Base-by-base conservation (phyloP, 2,888 invertebrate species). In the Leptinotarsa peninsularis region DNA sequence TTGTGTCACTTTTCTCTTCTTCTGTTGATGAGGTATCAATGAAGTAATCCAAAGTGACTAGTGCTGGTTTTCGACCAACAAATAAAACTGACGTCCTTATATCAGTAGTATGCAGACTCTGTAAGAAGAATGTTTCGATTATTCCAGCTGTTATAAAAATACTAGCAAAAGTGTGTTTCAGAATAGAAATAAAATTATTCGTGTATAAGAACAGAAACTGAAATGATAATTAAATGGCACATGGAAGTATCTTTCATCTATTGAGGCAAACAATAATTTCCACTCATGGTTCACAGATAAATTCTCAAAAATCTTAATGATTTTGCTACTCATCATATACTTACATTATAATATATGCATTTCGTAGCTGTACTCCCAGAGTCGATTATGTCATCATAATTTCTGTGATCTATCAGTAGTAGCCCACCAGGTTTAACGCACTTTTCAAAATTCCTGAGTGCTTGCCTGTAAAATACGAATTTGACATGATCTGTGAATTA, bases 331-430 rank as follows among this genome's bases (percentile, higher is more conserved):
- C 0, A 18, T 14, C 14, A 18, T 33, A 54, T 70, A 78, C 93
- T 93, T 89, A 96, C 96, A 86, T 96, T 96, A 84, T 97, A 96
- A 88, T 96, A 97, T 84, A 96, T 93, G 84, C 95, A 95, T 87
- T 95, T 94, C 50, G 93, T 91, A 0, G 96, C 96, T 4, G 95
- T 95, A 13, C 90, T 89, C 5, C 96, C 96, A 18, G 91, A 91
- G 73, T 92, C 92, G 80, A 96, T 91, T 78, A 96, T 95, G 67
- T 92, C 90, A 85, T 97, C 97, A 81, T 96, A 97, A 87, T 97
- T 97, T 84, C 96, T 92, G 84, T 97, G 97, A 87, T 97, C 96
- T 71, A 97, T 96, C 68, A 96, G 89, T 66, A 97, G 88, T 17
- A 96, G 89, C 0, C 97, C 96, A 4, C 96, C 96, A 0, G 96